Percentiles rank a stretch among this genome's conserved stretches.
Conservation (phyloP, 2,888 invertebrate species). For the Neoaliturus tenellus region DNA sequence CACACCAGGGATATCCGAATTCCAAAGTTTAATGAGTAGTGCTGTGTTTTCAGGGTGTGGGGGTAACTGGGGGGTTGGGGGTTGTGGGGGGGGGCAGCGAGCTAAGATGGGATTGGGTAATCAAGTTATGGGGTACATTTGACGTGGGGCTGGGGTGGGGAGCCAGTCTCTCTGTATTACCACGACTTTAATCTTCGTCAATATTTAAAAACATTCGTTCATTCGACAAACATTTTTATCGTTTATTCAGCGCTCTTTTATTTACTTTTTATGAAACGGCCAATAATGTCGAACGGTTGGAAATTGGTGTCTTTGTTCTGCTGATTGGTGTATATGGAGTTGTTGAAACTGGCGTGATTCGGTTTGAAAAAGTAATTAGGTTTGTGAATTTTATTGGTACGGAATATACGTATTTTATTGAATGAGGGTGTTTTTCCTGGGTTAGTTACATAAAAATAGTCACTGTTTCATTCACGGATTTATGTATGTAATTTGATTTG, state of each 20-base stretch:
- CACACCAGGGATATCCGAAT: too few relatives aligned
- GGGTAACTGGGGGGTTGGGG: neutral
- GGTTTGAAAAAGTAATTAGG: neutral
- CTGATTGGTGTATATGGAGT: neutral
- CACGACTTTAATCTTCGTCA: slow-evolving; percentile 48
- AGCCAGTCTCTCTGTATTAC: slow-evolving; percentile 69
- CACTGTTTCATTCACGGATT: too few relatives aligned
- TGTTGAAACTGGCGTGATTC: slow-evolving; percentile 3
- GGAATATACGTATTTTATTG: too few relatives aligned
- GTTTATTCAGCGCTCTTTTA: slow-evolving; percentile 20
- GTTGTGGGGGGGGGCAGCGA: slow-evolving; percentile 5
- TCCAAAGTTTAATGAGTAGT: slow-evolving; percentile 6
- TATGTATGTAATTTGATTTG: too few relatives aligned
- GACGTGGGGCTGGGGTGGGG: slow-evolving; percentile 79
- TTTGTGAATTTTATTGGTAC: neutral
- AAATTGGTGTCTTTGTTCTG: slow-evolving; percentile 19
- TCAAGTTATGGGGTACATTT: slow-evolving; percentile 87
- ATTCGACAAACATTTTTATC: slow-evolving; percentile 29
- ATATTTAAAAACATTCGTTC: slow-evolving; percentile 50
- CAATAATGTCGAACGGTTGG: slow-evolving; percentile 6
- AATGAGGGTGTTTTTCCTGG: too few relatives aligned
- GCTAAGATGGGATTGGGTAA: slow-evolving; percentile 73
- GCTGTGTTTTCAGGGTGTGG: slow-evolving; percentile 8
- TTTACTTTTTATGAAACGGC: neutral
- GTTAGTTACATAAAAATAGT: too few relatives aligned